Percentiles rank a stretch among this genome's conserved stretches.
phyloP scores from a whole-genome alignment of 2,888 invertebrate genomes.

The Zygogramma bicolorata region DNA sequence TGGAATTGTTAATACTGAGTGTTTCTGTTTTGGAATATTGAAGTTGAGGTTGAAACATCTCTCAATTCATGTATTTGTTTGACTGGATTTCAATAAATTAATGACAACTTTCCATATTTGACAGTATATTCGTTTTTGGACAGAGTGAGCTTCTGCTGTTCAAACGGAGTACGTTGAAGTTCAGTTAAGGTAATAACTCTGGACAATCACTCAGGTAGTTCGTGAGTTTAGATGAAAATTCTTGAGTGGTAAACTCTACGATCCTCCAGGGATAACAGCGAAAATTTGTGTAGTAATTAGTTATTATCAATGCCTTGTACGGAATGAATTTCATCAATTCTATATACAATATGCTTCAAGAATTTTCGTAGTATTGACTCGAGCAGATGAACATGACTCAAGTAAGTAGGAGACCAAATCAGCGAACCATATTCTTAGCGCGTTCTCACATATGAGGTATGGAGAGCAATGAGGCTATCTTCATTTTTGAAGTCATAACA shows the following conservation, averaged over 20 bases:
- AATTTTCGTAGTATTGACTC: slow-evolving; percentile 12
- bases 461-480: neutral
- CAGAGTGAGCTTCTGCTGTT: slow-evolving; percentile 14
- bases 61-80: too few relatives aligned
- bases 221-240: neutral
- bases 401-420: slow-evolving; percentile 1
- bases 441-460: neutral
- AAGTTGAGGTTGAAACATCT: too few relatives aligned
- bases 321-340: slow-evolving; percentile 7
- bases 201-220: neutral
- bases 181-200: slow-evolving; percentile 15
- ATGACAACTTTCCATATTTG: too few relatives aligned
- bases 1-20: too few relatives aligned
- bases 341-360: slow-evolving; percentile 16
- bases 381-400: slow-evolving; percentile 1
- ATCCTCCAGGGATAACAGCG: neutral
- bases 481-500: slow-evolving; percentile 3
- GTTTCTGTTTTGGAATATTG: too few relatives aligned
- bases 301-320: slow-evolving; percentile 7
- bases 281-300: neutral
- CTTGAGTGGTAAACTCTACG: neutral
- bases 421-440: slow-evolving; percentile 13
- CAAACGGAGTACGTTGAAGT: slow-evolving; percentile 4
- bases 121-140: neutral
- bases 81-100: too few relatives aligned